A percentile compares a stretch with the other conserved stretches of the same genome.
phyloP scores from a whole-genome alignment of 2,888 invertebrate species.

The Diachrysia chrysitis region DNA sequence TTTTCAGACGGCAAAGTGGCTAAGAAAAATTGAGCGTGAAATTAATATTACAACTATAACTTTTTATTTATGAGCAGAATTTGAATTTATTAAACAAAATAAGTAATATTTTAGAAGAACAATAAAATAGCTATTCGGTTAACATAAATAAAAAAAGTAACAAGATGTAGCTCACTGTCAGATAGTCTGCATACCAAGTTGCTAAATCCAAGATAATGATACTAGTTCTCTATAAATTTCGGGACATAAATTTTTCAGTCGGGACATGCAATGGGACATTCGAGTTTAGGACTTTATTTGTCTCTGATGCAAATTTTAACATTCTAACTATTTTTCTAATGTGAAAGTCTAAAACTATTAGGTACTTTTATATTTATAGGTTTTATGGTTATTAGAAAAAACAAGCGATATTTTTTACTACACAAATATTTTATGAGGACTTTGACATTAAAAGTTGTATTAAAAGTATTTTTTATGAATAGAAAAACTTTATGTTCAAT shows the following conservation, averaged over 20 bases:
- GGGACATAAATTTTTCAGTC: conserved; percentile 37
- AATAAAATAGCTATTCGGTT: neutral
- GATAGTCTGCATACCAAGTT: neutral
- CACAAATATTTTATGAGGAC: neutral
- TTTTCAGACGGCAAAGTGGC: neutral
- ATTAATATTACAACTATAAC: neutral
- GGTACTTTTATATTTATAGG: neutral
- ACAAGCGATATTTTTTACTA: neutral
- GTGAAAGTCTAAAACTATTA: neutral
- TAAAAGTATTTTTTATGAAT: neutral
- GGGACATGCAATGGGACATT: conserved; percentile 18
- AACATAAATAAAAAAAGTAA: neutral
- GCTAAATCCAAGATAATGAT: conserved; percentile 25
- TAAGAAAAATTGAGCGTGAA: neutral
- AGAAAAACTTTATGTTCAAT: neutral
- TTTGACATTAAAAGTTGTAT: neutral
- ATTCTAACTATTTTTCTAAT: conserved; percentile 25
- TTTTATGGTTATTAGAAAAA: neutral
- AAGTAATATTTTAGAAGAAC: neutral
- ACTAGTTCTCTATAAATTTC: conserved; percentile 22
- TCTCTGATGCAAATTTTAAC: conserved; percentile 36
- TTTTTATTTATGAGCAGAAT: neutral
- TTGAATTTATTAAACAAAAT: neutral
- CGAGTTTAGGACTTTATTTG: conserved; percentile 31
- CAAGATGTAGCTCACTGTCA: neutral